Conservation (phyloP, 2,797 vertebrate genomes). For the Enteromius argenteus region DNA sequence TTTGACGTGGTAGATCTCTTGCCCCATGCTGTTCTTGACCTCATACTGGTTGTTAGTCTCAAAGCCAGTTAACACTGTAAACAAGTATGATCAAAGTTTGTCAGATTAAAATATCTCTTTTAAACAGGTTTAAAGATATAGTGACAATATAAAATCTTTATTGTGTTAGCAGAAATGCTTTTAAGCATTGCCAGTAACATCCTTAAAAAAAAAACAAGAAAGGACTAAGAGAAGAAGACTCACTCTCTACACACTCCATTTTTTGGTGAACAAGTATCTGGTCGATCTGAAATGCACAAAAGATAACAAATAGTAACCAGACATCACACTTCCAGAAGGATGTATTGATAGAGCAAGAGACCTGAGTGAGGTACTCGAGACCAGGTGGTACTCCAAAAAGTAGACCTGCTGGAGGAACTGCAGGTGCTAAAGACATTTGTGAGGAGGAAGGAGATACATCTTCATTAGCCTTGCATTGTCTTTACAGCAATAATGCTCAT, state of each 20-base stretch:
- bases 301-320: neutral
- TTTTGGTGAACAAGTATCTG: conserved; percentile 90
- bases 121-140: neutral
- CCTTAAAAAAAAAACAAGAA: neutral
- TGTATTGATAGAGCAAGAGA: neutral
- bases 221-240: conserved; percentile 3
- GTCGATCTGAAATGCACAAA: conserved; percentile 77
- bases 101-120: neutral
- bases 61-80: conserved; percentile 81
- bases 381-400: conserved; percentile 80
- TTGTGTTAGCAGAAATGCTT: neutral
- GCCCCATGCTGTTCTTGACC: conserved; percentile 85
- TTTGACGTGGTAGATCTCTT: conserved; percentile 85
- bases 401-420: conserved; percentile 20
- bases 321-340: neutral
- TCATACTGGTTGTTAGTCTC: conserved; percentile 89
- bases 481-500: too few species aligned
- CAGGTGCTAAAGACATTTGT: conserved; percentile 32
- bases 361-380: conserved; percentile 87
- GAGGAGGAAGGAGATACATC: conserved; percentile 24
- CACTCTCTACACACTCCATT: conserved; percentile 85
- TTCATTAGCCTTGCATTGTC: neutral
- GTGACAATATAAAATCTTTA: neutral
- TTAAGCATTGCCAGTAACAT: neutral
- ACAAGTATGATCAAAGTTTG: neutral